Evolutionary conservation across 2,888 invertebrate species (phyloP), one percentile per base, ranked within the genome.

Genomic region (Vandiemenella viatica): DNA sequence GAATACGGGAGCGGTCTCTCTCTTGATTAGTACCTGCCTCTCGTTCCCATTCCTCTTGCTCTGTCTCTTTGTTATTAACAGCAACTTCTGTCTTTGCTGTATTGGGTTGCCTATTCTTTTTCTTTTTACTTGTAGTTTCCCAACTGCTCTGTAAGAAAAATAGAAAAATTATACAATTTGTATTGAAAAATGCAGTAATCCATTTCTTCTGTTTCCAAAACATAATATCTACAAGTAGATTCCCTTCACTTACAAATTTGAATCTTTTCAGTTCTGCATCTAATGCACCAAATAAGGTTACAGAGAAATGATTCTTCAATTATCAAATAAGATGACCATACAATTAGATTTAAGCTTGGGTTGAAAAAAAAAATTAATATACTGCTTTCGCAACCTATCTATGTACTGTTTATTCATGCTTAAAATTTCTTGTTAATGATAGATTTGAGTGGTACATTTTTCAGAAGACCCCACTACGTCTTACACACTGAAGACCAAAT

Each of bases 61-160:
- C 55, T 23, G 45, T 20, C 38, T 54, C 71, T 41, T 66, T 64
- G 32, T 67, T 68, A 55, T 65, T 62, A 46, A 66, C 68, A 58
- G 72, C 74, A 53, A 68, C 68, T 54, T 72, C 69, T 54, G 73
- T 67, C 57, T 69, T 69, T 22, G 66, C 61, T 20, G 67, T 64
- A 57, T 74, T 73, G 23, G 78, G 73, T 50, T 81, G 79, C 60
- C 79, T 75, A 63, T 80, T 83, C 70, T 86, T 89, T 74, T 87
- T 88, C 73, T 89, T 90, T 70, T 88, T 88, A 56, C 86, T 83
- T 49, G 74, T 77, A 52, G 81, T 84, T 62, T 85, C 87, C 88
- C 90, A 90, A 63, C 87, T 85, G 60, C 83, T 80, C 80, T 84
- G 20, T n/a, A 47, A 41, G 8, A 19, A 13, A 5, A 15, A 42